Base-by-base conservation (phyloP, 2,888 invertebrate genomes). In the Trissolcus brochymenae region DNA sequence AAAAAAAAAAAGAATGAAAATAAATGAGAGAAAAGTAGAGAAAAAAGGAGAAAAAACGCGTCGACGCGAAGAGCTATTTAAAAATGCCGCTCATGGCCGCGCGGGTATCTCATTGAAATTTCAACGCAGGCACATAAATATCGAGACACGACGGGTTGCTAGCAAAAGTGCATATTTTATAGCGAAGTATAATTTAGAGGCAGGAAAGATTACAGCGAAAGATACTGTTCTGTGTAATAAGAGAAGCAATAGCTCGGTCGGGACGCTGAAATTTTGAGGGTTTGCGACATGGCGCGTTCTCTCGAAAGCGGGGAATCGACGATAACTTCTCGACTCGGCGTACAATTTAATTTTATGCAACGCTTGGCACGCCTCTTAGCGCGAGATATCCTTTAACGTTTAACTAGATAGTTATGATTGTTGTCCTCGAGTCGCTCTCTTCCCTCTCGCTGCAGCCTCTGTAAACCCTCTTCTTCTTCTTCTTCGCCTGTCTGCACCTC, bases 281-380 rank as follows among this genome's bases (percentile, higher is more conserved):
- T 75, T 77, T 76, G 75, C 76, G 76, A 80, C 70, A 68, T 54
- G 77, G 77, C 75, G 70, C 51, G 68, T 68, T 70, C 64, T 72
- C 68, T 60, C 74, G 81, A 80, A 86, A 82, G 82, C 84, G 19
- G 86, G 82, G 85, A 83, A 83, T 85, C 84, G 87, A 87, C 87
- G 87, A 88, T 87, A 88, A 88, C 88, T 88, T 88, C 85, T 84
- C 87, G 85, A 85, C 87, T 87, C 84, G 84, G 84, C 86, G 87
- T 87, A 87, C 88, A 88, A 88, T 88, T 88, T 88, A 88, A 88
- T 88, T 88, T 88, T 88, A 88, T 88, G 88, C 88, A 88, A 88
- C 87, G 87, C 87, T 88, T 86, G 88, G 87, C 88, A 87, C 88
- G 87, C 86, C 88, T 88, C 88, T 88, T 88, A 88, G 86, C 87